These are phyloP conservation scores for Dascillus cervinus DNA, from an alignment of 2,888 invertebrate genomes.

Conservation along the genomic window DNA sequence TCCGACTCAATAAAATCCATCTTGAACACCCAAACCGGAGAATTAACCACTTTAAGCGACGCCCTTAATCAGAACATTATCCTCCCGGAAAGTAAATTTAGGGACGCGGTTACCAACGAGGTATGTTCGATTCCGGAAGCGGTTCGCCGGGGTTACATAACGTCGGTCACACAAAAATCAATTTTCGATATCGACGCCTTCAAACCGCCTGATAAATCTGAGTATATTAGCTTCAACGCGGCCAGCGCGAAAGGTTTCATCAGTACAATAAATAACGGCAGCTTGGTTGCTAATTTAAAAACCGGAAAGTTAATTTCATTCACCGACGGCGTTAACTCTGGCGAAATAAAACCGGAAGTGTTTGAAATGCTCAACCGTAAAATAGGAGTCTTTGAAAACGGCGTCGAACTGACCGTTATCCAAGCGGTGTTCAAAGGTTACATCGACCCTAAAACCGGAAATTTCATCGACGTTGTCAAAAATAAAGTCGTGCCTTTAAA, in stretches of 20 bases:
- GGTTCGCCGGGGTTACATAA: conserved; percentile 80
- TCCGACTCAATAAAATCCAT: conserved; percentile 76
- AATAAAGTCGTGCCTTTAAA: conserved; percentile 71
- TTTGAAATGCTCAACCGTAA: conserved; percentile 76
- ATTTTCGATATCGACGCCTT: conserved; percentile 91
- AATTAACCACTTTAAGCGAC: conserved; percentile 75
- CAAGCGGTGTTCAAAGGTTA: conserved; percentile 81
- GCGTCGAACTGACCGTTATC: conserved; percentile 71
- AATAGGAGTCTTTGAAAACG: conserved; percentile 72
- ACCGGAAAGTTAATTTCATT: conserved; percentile 69
- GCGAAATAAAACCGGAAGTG: conserved; percentile 76
- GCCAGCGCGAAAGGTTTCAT: conserved; percentile 72
- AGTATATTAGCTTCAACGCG: conserved; percentile 76
- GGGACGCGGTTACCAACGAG: conserved; percentile 66
- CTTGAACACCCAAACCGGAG: conserved; percentile 69
- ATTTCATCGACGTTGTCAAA: conserved; percentile 67
- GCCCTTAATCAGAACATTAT: conserved; percentile 78
- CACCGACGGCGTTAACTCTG: conserved; percentile 69
- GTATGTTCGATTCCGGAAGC: conserved; percentile 76
- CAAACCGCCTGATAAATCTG: conserved; percentile 71
- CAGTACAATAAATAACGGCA: conserved; percentile 64
- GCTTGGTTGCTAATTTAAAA: conserved; percentile 64
- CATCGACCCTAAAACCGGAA: conserved; percentile 82
- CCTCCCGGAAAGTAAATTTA: conserved; percentile 64
- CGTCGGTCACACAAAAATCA: conserved; percentile 77